Evolutionary conservation across 2,113 vertebrate genomes (phyloP).

Genomic region (Cinclus mexicanus): DNA sequence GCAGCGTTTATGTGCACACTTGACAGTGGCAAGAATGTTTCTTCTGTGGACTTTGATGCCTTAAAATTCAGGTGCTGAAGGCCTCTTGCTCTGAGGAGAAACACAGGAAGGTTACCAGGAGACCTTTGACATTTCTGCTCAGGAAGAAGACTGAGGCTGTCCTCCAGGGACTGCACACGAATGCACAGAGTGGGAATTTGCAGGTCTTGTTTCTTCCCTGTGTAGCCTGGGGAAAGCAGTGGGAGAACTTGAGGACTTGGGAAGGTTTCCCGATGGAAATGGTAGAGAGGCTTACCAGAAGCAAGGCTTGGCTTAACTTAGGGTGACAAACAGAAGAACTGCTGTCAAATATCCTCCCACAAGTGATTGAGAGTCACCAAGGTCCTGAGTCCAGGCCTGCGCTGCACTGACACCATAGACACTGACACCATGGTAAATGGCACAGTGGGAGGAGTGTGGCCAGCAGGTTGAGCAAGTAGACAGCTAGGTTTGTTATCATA

Average conservation of each 20-base stretch:
- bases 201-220: not conserved
- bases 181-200: not conserved
- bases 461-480: accelerated
- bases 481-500: not conserved
- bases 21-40: not conserved
- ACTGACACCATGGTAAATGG: not conserved
- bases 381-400: not conserved
- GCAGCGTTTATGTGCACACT: not conserved
- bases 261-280: not conserved
- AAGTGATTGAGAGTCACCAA: not conserved
- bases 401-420: not conserved
- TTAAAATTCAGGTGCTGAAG: not conserved
- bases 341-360: not conserved
- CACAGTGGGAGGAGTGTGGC: not conserved
- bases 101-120: not conserved
- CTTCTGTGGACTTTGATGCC: not conserved
- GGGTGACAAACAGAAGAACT: not conserved
- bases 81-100: not conserved
- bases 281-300: not conserved
- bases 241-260: not conserved
- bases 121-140: not conserved
- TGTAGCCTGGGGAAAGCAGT: not conserved
- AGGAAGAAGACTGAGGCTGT: not conserved
- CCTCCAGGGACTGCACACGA: not conserved
- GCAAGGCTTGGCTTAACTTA: not conserved